These are phyloP conservation scores for Cebidichthys violaceus DNA, from an alignment of 2,113 vertebrate species.

Conservation along the genomic window DNA sequence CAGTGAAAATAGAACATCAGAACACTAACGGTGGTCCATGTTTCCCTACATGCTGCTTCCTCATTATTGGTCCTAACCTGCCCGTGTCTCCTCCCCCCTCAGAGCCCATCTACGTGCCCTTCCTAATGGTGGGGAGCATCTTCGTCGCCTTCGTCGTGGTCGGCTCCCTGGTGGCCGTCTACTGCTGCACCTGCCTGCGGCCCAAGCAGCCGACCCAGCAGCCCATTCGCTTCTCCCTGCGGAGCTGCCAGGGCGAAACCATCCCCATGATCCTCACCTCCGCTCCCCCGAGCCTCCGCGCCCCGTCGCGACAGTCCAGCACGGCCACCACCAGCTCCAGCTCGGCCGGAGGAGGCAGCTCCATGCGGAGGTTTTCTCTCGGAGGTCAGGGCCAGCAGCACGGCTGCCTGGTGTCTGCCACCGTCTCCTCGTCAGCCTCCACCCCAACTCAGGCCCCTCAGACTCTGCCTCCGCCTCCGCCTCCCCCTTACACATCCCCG, in stretches of 20 bases:
- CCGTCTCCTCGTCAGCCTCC: constrained; percentile 72
- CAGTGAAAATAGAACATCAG: not conserved
- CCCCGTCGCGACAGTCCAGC: constrained; percentile 94
- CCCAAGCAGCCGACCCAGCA: constrained; percentile 93
- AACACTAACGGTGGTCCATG: not conserved
- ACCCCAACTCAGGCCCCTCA: constrained; percentile 70
- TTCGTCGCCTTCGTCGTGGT: constrained; percentile 96
- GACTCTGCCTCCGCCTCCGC: constrained; percentile 79
- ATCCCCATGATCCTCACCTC: constrained; percentile 96
- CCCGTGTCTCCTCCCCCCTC: constrained; percentile 54
- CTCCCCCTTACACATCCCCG: constrained; percentile 89
- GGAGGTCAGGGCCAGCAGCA: constrained; percentile 85
- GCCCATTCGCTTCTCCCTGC: constrained; percentile 93
- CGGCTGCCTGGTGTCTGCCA: constrained; percentile 82
- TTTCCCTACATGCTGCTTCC: not conserved
- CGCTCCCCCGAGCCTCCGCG: constrained; percentile 86
- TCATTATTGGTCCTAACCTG: not conserved
- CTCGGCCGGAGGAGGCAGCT: constrained; percentile 87
- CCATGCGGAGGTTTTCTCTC: constrained; percentile 89
- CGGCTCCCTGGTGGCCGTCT: constrained; percentile 93
- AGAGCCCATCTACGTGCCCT: constrained; percentile 97
- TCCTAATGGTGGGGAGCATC: constrained; percentile 97
- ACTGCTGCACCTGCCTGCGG: constrained; percentile 96
- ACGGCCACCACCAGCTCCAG: constrained; percentile 94
- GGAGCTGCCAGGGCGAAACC: constrained; percentile 94